A percentile compares a stretch with the other conserved stretches of the same genome.
phyloP scores from a whole-genome alignment of 2,888 invertebrate genomes.

The Drosophila siamana region DNA sequence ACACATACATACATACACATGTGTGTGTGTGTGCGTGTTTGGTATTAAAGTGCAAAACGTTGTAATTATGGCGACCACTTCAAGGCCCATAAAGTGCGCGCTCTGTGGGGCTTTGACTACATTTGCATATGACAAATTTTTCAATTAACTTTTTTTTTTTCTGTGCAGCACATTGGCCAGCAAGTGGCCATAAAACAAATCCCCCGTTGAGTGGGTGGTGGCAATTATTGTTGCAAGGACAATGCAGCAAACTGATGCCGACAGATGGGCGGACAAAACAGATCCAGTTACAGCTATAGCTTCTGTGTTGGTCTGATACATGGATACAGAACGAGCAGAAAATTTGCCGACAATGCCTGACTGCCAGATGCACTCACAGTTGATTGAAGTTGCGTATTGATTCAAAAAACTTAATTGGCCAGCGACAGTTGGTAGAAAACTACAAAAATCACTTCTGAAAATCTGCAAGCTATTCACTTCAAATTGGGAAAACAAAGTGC shows the following conservation, averaged over 20 bases:
- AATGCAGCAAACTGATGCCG: slow-evolving; percentile 16
- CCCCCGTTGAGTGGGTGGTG: slow-evolving; percentile 22
- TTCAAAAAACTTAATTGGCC: too few species aligned
- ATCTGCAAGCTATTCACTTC: too few species aligned
- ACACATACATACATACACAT: too few species aligned
- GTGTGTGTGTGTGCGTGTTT: not conserved
- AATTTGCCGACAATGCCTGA: not conserved
- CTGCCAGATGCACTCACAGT: not conserved
- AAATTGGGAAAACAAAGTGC: too few species aligned
- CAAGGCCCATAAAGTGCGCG: slow-evolving; percentile 10
- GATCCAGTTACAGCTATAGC: not conserved
- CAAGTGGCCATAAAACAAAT: slow-evolving; percentile 45
- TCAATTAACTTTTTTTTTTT: slow-evolving; percentile 61
- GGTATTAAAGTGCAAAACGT: slow-evolving; percentile 17
- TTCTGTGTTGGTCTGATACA: not conserved
- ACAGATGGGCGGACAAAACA: slow-evolving; percentile 1
- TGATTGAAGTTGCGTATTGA: too few species aligned
- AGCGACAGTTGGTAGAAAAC: too few species aligned
- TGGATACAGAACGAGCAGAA: not conserved
- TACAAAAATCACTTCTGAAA: too few species aligned
- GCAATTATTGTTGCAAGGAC: slow-evolving; percentile 29
- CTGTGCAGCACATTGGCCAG: slow-evolving; percentile 13
- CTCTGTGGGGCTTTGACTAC: slow-evolving; percentile 5
- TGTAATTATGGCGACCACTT: slow-evolving; percentile 23
- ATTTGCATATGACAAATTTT: slow-evolving; percentile 74